These are phyloP conservation scores for Macrosoma leucophasiata DNA, from an alignment of 2,888 invertebrate genomes.

Conservation along the genomic window DNA sequence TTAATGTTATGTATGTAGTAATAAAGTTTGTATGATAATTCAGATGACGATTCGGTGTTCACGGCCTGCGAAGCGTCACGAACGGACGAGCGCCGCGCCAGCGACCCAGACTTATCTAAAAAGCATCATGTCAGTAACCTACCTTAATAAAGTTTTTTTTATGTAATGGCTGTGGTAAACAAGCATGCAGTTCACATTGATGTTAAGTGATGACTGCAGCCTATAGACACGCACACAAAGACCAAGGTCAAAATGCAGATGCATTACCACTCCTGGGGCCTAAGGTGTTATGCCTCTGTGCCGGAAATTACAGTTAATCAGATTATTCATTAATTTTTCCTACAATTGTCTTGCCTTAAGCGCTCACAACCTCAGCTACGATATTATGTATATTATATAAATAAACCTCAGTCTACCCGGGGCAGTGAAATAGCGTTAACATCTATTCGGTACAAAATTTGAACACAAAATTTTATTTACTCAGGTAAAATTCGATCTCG, in stretches of 20 bases:
- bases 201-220: too few species aligned
- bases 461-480: background rate
- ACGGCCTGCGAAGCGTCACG: conserved; percentile 49
- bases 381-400: too few species aligned
- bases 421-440: too few species aligned
- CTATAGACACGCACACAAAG: background rate
- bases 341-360: too few species aligned
- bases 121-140: conserved; percentile 43
- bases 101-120: conserved; percentile 44
- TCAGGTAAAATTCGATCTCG: conserved; percentile 53
- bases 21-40: background rate
- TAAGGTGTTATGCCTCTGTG: background rate
- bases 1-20: too few species aligned
- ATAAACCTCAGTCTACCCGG: too few species aligned
- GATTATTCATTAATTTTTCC: conserved; percentile 5
- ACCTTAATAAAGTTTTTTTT: too few species aligned
- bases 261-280: background rate
- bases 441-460: too few species aligned
- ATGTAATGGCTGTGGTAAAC: background rate
- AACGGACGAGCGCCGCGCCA: conserved; percentile 39
- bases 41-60: conserved; percentile 64
- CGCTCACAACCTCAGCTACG: too few species aligned
- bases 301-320: background rate
- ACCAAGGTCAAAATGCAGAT: background rate
- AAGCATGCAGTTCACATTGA: background rate